Evolutionary conservation across 2,797 vertebrate species (phyloP), one percentile per base, ranked within the genome.

Genomic region (Tachyglossus aculeatus): DNA sequence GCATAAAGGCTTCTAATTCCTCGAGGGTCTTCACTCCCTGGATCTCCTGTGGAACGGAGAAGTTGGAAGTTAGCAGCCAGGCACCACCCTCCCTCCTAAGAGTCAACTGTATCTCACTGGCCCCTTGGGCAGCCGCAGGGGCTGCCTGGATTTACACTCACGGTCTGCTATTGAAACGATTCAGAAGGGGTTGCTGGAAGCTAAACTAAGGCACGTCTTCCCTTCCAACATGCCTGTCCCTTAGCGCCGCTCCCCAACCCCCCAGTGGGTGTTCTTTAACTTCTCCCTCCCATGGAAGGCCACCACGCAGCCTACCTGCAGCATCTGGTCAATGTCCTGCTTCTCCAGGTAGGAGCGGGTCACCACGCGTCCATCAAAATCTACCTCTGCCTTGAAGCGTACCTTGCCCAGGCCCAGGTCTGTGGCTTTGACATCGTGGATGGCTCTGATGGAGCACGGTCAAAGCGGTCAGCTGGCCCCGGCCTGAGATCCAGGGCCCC

Each of bases 361-460:
- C 87, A 99, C 97, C 86, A 99, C 96, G 40, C 97, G 93, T 40
- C 97, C 98, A 79, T 99, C 98, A 50, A 99, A 99, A 93, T 99
- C 98, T 51, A 99, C 97, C 91, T 99, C 98, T 39, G 98, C 98
- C 86, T 99, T 99, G 90, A 99, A 99, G 79, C 98, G 96, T 66
- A 99, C 97, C 94, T 98, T 97, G 87, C 95, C 96, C 89, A 99
- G 93, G 43, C 98, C 97, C 87, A 99, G 85, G 87, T 99, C 98
- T 29, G 98, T 99, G 78, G 98, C 96, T 92, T 99, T 99, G 80
- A 99, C 98, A 57, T 99, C 98, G 57, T 99, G 98, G 90, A 99
- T 98, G 44, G 97, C 98, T 88, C 98, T 99, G 93, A 41, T n/a
- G n/a, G n/a, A n/a, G n/a, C n/a, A n/a, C n/a, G n/a, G n/a, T n/a